phyloP scores from a whole-genome alignment of 1,140 invertebrate genomes.

The Drosophila burlai region DNA sequence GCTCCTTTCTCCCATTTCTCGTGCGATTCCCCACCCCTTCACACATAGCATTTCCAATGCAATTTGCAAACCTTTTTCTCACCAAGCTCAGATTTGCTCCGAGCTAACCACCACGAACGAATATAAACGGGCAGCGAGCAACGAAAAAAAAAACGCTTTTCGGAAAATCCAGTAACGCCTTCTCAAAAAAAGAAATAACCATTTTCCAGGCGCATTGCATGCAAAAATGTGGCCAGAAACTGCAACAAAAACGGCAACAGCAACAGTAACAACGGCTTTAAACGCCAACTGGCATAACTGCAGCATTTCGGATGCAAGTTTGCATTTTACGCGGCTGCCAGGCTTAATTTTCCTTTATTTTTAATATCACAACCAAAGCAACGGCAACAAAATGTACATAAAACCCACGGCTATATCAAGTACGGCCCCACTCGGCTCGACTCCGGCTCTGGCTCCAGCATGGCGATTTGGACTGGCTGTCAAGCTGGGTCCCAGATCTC shows the following conservation, averaged over 20 bases:
- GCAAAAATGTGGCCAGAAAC: constrained; percentile 73
- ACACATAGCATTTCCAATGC: constrained; percentile 59
- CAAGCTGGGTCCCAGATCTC: constrained; percentile 62
- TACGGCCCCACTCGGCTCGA: constrained; percentile 16
- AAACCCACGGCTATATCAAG: constrained; percentile 77
- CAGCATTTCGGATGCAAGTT: constrained; percentile 80
- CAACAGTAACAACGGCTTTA: constrained; percentile 44
- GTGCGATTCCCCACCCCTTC: constrained; percentile 13
- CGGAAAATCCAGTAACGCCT: constrained; percentile 73
- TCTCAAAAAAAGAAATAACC: constrained; percentile 66
- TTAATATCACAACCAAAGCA: constrained; percentile 71
- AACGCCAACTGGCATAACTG: constrained; percentile 72
- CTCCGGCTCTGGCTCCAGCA: neutral
- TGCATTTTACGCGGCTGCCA: constrained; percentile 82
- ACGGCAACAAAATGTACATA: constrained; percentile 61
- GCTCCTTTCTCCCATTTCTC: constrained; percentile 27
- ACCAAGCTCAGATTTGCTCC: constrained; percentile 60
- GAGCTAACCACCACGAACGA: constrained; percentile 54
- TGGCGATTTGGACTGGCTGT: constrained; percentile 39
- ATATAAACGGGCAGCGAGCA: constrained; percentile 30
- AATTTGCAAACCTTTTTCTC: constrained; percentile 65
- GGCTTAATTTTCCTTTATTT: constrained; percentile 81
- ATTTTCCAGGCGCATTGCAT: constrained; percentile 71
- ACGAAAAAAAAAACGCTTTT: constrained; percentile 32
- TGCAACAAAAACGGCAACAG: constrained; percentile 24